Evolutionary conservation across 2,797 vertebrate genomes (phyloP).

Genomic region (Sebastes matsubarae): DNA sequence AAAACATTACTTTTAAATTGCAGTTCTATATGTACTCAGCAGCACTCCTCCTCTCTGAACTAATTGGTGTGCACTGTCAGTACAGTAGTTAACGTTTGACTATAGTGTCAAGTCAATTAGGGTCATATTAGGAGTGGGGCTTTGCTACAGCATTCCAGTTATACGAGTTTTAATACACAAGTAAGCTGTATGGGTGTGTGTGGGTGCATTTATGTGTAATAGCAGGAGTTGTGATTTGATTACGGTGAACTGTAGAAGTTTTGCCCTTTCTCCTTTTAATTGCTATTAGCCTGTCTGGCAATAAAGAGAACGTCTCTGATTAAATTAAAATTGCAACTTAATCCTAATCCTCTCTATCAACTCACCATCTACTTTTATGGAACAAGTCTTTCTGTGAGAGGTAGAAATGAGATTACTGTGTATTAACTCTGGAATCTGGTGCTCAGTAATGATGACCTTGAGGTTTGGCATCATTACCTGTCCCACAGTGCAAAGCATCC

Average conservation of each 20-base stretch:
- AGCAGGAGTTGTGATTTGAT: constrained; percentile 27
- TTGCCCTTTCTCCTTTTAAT: constrained; percentile 37
- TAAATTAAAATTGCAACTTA: constrained; percentile 60
- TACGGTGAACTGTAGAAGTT: constrained; percentile 39
- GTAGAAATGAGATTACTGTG: constrained; percentile 56
- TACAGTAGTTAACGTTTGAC: background rate
- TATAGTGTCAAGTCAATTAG: constrained; percentile 13
- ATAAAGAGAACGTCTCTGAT: constrained; percentile 49
- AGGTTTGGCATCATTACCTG: constrained; percentile 74
- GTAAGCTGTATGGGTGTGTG: background rate
- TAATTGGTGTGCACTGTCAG: background rate
- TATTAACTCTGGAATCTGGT: constrained; percentile 63
- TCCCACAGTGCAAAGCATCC: constrained; percentile 59
- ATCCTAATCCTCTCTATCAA: constrained; percentile 55
- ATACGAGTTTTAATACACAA: constrained; percentile 4
- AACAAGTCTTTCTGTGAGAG: constrained; percentile 40
- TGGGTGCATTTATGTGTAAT: constrained; percentile 18
- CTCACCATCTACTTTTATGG: constrained; percentile 36
- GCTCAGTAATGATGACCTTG: constrained; percentile 71
- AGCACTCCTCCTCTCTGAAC: background rate
- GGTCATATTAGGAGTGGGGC: background rate
- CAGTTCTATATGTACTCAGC: background rate
- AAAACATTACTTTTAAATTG: background rate
- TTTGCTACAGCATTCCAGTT: constrained; percentile 13
- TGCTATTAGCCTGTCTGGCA: constrained; percentile 32